Percentiles rank a stretch among this genome's conserved stretches.
phyloP scores from a whole-genome alignment of 2,113 vertebrate species.

The Pungitius pungitius region DNA sequence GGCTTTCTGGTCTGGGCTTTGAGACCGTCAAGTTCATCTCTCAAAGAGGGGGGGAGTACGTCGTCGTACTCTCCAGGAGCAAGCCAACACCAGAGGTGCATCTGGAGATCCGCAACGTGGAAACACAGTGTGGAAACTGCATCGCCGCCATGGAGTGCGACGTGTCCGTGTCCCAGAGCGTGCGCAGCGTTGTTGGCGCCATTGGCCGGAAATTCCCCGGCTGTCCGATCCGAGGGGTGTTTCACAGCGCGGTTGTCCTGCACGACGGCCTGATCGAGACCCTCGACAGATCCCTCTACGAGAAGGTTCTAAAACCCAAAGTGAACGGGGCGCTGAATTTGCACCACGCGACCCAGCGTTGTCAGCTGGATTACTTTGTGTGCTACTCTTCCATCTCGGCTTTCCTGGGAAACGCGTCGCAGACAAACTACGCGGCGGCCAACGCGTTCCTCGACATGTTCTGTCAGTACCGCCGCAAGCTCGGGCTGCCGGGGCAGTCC shows the following conservation, averaged over 20 bases:
- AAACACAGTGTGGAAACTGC: slow-evolving; percentile 70
- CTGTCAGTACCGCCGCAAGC: slow-evolving; percentile 84
- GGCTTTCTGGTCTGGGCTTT: slow-evolving; percentile 87
- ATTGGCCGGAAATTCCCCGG: slow-evolving; percentile 73
- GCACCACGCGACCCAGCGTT: slow-evolving; percentile 79
- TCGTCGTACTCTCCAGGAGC: slow-evolving; percentile 84
- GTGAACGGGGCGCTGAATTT: slow-evolving; percentile 86
- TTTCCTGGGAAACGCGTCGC: slow-evolving; percentile 84
- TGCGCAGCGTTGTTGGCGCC: slow-evolving; percentile 70
- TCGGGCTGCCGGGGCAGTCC: slow-evolving; percentile 84
- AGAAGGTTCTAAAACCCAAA: slow-evolving; percentile 87
- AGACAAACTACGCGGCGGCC: slow-evolving; percentile 88
- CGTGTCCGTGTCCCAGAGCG: slow-evolving; percentile 67
- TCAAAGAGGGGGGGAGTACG: slow-evolving; percentile 75
- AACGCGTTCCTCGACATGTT: slow-evolving; percentile 87
- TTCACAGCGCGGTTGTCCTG: slow-evolving; percentile 87
- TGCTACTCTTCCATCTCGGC: slow-evolving; percentile 88
- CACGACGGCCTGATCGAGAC: slow-evolving; percentile 82
- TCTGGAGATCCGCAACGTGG: slow-evolving; percentile 75
- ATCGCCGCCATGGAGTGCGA: slow-evolving; percentile 81
- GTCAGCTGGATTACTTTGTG: slow-evolving; percentile 87
- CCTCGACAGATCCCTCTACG: slow-evolving; percentile 80
- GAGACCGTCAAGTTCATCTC: slow-evolving; percentile 90
- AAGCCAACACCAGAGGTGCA: slow-evolving; percentile 74
- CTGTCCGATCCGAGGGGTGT: slow-evolving; percentile 84